phyloP scores from a whole-genome alignment of 2,888 invertebrate genomes.

The Eupithecia pulchellata region DNA sequence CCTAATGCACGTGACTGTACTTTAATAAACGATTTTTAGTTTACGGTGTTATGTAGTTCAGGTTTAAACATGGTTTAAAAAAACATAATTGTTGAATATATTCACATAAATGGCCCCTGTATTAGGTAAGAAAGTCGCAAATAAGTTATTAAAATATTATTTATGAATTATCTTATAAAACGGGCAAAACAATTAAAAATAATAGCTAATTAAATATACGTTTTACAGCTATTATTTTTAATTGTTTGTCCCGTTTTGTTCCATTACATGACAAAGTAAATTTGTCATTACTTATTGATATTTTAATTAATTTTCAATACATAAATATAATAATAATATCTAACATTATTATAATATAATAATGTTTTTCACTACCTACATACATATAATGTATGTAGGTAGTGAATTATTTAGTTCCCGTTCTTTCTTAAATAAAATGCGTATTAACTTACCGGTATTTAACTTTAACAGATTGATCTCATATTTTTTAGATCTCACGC shows the following conservation, averaged over 20 bases:
- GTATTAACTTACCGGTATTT: neutral
- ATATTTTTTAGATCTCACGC: no score
- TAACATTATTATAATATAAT: no score
- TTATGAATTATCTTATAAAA: no score
- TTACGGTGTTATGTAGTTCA: neutral
- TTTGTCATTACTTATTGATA: neutral
- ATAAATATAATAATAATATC: neutral
- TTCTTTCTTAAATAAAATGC: neutral
- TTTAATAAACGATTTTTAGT: no score
- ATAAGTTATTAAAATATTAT: neutral
- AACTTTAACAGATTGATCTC: neutral
- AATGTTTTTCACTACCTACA: no score
- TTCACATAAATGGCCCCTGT: neutral
- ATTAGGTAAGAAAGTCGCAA: neutral
- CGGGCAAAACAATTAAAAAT: no score
- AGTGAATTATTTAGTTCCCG: neutral
- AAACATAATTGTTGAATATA: neutral
- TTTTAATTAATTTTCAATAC: neutral
- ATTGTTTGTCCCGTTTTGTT: no score
- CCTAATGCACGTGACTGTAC: neutral
- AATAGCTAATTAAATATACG: no score
- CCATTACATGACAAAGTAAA: neutral
- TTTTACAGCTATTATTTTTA: no score
- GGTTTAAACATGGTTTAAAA: neutral
- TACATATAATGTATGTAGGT: no score